Evolutionary conservation across 1,140 invertebrate genomes (phyloP).

Genomic region (Cherax quadricarinatus): DNA sequence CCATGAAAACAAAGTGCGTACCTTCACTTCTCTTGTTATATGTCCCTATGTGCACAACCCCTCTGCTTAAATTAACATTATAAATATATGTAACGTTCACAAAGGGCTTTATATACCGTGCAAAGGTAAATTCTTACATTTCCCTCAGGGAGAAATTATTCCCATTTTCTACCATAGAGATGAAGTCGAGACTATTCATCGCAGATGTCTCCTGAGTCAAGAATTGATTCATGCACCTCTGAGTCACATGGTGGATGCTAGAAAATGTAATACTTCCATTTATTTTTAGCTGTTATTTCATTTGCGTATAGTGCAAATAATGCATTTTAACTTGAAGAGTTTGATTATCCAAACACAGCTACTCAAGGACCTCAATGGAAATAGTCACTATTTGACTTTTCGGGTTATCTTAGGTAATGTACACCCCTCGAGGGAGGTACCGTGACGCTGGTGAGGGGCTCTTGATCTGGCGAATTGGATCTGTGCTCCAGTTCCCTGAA

Average conservation of each 20-base stretch:
- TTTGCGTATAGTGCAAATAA: no score
- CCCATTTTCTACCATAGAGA: not conserved
- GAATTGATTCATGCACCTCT: not conserved
- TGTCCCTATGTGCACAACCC: not conserved
- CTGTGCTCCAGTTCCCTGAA: no score
- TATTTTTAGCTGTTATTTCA: no score
- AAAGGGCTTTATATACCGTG: not conserved
- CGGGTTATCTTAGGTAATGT: no score
- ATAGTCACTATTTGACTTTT: no score
- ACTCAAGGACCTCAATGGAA: no score
- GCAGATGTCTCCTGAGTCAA: not conserved
- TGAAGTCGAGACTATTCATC: not conserved
- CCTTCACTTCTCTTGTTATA: not conserved
- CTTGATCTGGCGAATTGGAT: no score
- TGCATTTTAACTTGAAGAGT: no score
- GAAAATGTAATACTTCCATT: not conserved
- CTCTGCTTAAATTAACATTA: not conserved
- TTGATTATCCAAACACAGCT: no score
- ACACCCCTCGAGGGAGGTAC: no score
- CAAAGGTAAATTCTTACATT: not conserved
- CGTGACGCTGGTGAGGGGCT: no score
- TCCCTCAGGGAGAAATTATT: not conserved
- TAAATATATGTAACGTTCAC: not conserved
- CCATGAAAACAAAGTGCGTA: conserved; percentile 29
- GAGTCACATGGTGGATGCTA: not conserved